phyloP scores from a whole-genome alignment of 1,140 invertebrate species.

The Riptortus pedestris region DNA sequence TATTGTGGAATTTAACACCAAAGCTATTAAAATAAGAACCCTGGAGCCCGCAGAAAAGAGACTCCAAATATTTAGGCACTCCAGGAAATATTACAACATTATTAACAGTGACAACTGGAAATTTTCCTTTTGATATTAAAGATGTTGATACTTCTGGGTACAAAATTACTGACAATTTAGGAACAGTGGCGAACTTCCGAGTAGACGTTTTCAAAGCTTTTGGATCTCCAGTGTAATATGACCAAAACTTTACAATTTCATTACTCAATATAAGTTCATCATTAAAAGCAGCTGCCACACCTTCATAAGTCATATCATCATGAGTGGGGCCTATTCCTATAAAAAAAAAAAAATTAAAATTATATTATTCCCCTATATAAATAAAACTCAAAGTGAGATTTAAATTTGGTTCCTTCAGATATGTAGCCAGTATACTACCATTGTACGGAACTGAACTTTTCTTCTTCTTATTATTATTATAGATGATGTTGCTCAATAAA shows the following conservation, averaged over 20 bases:
- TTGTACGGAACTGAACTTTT: too few relatives aligned
- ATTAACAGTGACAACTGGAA: conserved; percentile 54
- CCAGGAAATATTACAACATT: conserved; percentile 75
- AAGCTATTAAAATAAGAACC: conserved; percentile 31
- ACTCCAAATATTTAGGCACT: conserved; percentile 54
- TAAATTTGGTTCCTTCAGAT: too few relatives aligned
- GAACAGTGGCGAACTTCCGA: conserved; percentile 27
- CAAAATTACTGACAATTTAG: conserved; percentile 25
- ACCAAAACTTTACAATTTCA: conserved; percentile 48
- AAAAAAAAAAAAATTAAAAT: conserved; percentile 1
- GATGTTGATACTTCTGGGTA: conserved; percentile 18
- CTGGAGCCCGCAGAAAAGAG: conserved; percentile 42
- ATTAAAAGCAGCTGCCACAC: conserved; percentile 60
- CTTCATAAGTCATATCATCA: conserved; percentile 74
- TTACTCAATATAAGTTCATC: conserved; percentile 47
- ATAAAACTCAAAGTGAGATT: too few relatives aligned
- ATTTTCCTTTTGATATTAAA: conserved; percentile 32
- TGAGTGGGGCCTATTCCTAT: conserved; percentile 66
- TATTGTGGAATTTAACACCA: conserved; percentile 35
- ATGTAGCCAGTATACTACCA: too few relatives aligned
- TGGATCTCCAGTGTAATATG: conserved; percentile 33
- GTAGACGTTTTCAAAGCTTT: conserved; percentile 15
- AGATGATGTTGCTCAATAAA: too few relatives aligned
- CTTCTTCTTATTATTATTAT: too few relatives aligned
- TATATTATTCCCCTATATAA: too few relatives aligned